Percentiles rank a stretch among this genome's conserved stretches.
These are phyloP conservation scores for Anoplopoma fimbria DNA, from an alignment of 2,113 vertebrate genomes.

Conservation along the genomic window DNA sequence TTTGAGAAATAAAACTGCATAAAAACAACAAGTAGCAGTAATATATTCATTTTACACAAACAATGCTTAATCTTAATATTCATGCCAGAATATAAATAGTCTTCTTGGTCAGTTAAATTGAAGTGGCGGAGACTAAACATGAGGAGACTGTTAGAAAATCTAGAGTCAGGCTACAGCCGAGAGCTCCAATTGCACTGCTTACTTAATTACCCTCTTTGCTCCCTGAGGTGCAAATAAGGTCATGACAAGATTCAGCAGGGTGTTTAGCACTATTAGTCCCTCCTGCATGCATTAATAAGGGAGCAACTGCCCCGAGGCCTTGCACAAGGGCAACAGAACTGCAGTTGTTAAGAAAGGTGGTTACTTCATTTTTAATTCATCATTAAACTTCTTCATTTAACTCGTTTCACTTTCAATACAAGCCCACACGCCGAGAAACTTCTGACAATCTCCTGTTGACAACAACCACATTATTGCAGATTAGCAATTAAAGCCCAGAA, in stretches of 20 bases:
- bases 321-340: constrained; percentile 15
- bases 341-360: not conserved
- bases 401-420: not conserved
- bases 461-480: constrained; percentile 60
- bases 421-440: not conserved
- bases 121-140: constrained; percentile 10
- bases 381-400: no score
- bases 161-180: not conserved
- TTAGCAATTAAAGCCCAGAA: constrained; percentile 69
- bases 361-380: constrained; percentile 8
- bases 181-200: constrained; percentile 26
- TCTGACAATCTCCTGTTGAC: constrained; percentile 30
- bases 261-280: constrained; percentile 3
- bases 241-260: not conserved
- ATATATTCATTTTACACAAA: constrained; percentile 16
- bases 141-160: not conserved
- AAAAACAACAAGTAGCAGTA: not conserved
- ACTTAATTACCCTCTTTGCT: constrained; percentile 41
- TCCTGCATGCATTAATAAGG: not conserved
- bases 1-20: constrained; percentile 27
- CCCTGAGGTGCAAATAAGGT: constrained; percentile 45
- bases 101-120: no score
- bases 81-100: not conserved
- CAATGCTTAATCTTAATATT: not conserved
- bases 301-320: not conserved